Evolutionary conservation across 2,888 invertebrate genomes (phyloP), one percentile per base, ranked within the genome.

Genomic region (Hoplodrina ambigua): DNA sequence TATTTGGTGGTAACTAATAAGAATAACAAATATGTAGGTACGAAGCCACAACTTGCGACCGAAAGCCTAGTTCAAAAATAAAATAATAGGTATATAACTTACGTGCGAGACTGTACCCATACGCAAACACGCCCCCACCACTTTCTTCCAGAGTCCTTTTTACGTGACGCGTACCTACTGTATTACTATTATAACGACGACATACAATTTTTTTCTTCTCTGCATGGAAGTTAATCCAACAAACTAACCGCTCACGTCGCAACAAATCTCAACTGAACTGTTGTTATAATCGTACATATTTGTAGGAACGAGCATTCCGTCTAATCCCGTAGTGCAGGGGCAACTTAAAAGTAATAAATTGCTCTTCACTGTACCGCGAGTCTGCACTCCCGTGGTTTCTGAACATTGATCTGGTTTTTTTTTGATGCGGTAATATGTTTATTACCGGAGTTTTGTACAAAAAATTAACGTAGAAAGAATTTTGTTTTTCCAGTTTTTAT

Each of bases 331-430:
- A 86, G 81, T 80, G 82, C 82, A 79, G 73, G 78, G 59, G 75
- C 80, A 86, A 90, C 86, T 89, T 88, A 87, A 89, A 89, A 87
- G 89, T 90, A 89, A 90, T 90, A 90, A 90, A 90, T 90, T 90
- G 90, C 88, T 89, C 89, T 88, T 89, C 89, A 88, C 79, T 86
- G 87, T 87, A 85, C 86, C 84, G 78, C 86, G 86, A 85, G 79
- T 87, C 86, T 79, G 86, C 86, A 87, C 87, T 86, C 81, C 83
- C 63, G 85, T 84, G 88, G 88, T 87, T 89, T 86, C 69, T 55
- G 54, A 5, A 69, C 72, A 15, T 19, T 1, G 59, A 80, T 56
- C 19, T 62, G 4, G 5, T 19, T 63, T 30, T 19, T 4, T 55
- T 56, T 61, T 15, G 82, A 83, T 82, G 56, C 25, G 83, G 73